Conservation (phyloP, 1,140 invertebrate genomes). For the Araneus ventricosus region DNA sequence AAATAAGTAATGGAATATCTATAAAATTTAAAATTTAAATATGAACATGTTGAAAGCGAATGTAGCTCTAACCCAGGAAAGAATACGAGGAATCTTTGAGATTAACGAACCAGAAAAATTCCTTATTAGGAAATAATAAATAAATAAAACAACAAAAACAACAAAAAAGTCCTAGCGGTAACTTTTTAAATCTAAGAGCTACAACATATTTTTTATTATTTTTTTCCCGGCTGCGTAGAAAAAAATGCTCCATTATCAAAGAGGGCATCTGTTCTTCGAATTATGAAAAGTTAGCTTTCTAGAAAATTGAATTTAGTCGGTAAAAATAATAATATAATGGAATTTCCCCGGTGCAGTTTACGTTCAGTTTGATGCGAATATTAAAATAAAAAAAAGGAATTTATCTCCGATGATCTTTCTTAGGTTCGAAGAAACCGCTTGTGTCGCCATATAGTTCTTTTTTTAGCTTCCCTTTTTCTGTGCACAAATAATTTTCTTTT, state of each 20-base stretch:
- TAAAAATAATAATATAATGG: background rate
- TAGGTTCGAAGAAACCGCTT: background rate
- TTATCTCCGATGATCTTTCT: background rate
- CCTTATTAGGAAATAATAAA: too few relatives aligned
- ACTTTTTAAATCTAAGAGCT: background rate
- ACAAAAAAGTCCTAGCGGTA: background rate
- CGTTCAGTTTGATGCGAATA: background rate
- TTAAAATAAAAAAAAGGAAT: background rate
- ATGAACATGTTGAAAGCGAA: too few relatives aligned
- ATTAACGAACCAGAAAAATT: too few relatives aligned
- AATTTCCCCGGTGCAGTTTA: background rate
- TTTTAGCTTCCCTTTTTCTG: background rate
- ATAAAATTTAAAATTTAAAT: too few relatives aligned
- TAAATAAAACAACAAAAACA: too few relatives aligned
- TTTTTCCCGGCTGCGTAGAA: background rate
- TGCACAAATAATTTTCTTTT: too few relatives aligned
- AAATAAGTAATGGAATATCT: too few relatives aligned
- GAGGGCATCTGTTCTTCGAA: background rate
- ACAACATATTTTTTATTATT: background rate
- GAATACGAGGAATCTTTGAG: too few relatives aligned
- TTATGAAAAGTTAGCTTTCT: background rate
- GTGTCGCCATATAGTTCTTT: background rate
- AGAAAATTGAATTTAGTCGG: background rate
- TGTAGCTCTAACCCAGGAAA: too few relatives aligned
- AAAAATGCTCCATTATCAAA: background rate